Evolutionary conservation across 2,113 vertebrate species (phyloP).

Genomic region (Rhagologus leucostigma): DNA sequence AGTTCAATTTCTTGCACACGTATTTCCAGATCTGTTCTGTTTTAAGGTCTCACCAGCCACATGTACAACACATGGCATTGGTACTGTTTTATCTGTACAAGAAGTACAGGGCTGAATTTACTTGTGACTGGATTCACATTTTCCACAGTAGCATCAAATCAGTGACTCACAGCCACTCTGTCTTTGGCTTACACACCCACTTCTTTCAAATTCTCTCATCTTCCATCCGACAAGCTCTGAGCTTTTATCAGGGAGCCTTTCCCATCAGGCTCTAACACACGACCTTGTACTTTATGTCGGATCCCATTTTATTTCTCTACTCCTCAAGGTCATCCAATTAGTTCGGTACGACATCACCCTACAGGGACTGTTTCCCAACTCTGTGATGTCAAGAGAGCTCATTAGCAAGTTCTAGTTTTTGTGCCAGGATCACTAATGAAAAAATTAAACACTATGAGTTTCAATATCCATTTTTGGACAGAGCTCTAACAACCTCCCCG

Average conservation of each 20-base stretch:
- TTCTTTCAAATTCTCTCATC: not conserved
- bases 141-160: not conserved
- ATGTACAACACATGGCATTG: not conserved
- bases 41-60: not conserved
- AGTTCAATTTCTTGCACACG: not conserved
- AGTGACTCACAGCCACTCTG: not conserved
- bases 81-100: not conserved
- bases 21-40: not conserved
- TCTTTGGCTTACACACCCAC: not conserved
- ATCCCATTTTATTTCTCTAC: not conserved
- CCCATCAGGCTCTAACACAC: not conserved
- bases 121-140: not conserved
- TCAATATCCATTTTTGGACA: not conserved
- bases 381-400: not conserved
- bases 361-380: not conserved
- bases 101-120: not conserved
- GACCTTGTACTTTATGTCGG: not conserved
- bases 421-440: not conserved
- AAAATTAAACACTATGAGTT: not conserved
- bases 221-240: not conserved
- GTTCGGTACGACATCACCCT: rapidly evolving
- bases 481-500: not conserved
- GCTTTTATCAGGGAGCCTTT: not conserved
- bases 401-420: not conserved
- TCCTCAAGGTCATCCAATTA: not conserved